Conservation (phyloP, 2,888 invertebrate genomes). For the Aelia acuminata region DNA sequence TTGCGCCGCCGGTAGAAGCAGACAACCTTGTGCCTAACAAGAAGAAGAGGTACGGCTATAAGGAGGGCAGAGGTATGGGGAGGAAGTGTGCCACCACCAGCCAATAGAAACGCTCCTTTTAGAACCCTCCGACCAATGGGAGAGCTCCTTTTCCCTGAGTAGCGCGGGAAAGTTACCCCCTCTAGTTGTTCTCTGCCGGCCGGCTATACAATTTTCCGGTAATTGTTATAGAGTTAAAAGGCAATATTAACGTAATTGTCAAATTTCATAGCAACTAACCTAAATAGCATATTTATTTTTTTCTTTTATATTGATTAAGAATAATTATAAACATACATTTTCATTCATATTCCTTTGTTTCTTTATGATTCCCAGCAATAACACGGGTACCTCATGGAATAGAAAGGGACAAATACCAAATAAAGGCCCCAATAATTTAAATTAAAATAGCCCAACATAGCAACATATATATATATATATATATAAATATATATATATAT, state of each 20-base stretch:
- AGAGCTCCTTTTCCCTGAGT: neutral
- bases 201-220: neutral
- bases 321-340: too few relatives aligned
- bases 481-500: too few relatives aligned
- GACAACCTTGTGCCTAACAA: neutral
- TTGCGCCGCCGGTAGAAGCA: neutral
- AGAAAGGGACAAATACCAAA: too few relatives aligned
- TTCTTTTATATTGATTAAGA: too few relatives aligned
- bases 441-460: too few relatives aligned
- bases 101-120: conserved; percentile 11
- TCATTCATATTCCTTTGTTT: too few relatives aligned
- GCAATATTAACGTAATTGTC: neutral
- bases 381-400: too few relatives aligned
- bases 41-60: conserved; percentile 1
- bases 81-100: conserved; percentile 33
- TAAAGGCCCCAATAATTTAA: too few relatives aligned
- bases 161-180: conserved; percentile 40
- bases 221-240: neutral
- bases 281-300: too few relatives aligned
- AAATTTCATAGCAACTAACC: too few relatives aligned
- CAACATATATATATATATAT: too few relatives aligned
- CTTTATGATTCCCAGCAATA: too few relatives aligned
- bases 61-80: conserved; percentile 15
- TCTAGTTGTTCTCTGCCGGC: neutral
- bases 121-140: neutral